Percentiles rank a stretch among this genome's conserved stretches.
phyloP scores from a whole-genome alignment of 2,113 vertebrate species.

The Dendropsophus ebraccatus region DNA sequence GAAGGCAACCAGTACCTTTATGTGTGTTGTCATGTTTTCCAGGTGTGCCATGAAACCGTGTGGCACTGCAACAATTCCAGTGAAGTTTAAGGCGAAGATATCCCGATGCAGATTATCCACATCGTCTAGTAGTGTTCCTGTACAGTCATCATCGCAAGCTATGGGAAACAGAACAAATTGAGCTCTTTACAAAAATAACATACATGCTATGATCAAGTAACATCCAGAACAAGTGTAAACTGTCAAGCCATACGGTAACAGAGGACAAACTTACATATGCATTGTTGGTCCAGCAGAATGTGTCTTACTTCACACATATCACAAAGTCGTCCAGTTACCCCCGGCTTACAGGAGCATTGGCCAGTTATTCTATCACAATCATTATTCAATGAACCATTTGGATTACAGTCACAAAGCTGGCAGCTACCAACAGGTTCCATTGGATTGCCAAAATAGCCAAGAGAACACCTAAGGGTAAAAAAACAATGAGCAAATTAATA shows the following conservation, averaged over 20 bases:
- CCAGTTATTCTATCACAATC: constrained; percentile 78
- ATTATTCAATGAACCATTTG: constrained; percentile 73
- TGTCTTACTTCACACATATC: constrained; percentile 83
- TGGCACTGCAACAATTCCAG: constrained; percentile 67
- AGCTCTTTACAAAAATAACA: too few species aligned
- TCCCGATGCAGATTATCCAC: constrained; percentile 70
- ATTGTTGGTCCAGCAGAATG: constrained; percentile 75
- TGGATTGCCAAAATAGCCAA: constrained; percentile 86
- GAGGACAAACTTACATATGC: constrained; percentile 81
- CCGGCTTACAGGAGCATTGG: constrained; percentile 82
- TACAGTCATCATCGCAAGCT: constrained; percentile 90
- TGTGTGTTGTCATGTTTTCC: constrained; percentile 76
- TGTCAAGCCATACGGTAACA: not conserved
- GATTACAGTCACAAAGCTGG: constrained; percentile 77
- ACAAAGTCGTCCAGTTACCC: constrained; percentile 82
- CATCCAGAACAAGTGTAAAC: not conserved
- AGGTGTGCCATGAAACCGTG: constrained; percentile 75
- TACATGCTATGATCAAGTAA: not conserved
- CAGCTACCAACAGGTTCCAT: constrained; percentile 72
- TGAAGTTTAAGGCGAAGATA: constrained; percentile 80
- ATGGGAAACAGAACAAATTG: not conserved
- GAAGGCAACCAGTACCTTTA: constrained; percentile 73
- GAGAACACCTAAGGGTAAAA: constrained; percentile 78
- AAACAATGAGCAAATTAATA: too few species aligned
- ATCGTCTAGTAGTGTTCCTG: constrained; percentile 77